Evolutionary conservation across 2,113 vertebrate genomes (phyloP).

Genomic region (Eolophus roseicapilla): DNA sequence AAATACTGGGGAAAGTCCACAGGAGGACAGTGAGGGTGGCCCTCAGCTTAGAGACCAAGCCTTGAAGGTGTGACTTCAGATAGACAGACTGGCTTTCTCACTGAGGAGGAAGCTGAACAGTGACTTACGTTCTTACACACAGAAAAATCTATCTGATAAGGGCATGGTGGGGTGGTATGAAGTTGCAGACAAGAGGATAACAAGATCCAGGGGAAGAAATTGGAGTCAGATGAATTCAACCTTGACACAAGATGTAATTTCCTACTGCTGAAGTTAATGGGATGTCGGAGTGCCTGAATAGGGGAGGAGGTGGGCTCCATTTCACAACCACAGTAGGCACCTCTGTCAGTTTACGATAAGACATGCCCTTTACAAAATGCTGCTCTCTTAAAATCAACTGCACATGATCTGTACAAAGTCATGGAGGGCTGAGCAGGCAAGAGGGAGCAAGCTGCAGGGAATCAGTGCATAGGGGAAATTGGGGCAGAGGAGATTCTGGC

Average conservation of each 20-base stretch:
- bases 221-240: neutral
- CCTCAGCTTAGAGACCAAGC: neutral
- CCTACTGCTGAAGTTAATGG: neutral
- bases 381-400: neutral
- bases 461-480: neutral
- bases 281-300: neutral
- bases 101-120: neutral
- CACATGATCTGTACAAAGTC: neutral
- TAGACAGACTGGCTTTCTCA: neutral
- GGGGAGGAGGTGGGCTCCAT: neutral
- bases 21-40: neutral
- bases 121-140: neutral
- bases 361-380: neutral
- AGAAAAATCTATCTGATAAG: neutral
- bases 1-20: neutral
- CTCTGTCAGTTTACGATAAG: neutral
- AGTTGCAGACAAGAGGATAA: neutral
- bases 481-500: neutral
- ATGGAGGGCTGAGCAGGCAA: accelerated
- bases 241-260: neutral
- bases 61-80: neutral
- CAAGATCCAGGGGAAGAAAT: neutral
- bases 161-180: neutral
- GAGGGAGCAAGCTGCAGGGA: neutral
- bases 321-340: accelerated